Evolutionary conservation across 2,888 invertebrate genomes (phyloP), one percentile per base, ranked within the genome.

Genomic region (Criorhina ranunculi): DNA sequence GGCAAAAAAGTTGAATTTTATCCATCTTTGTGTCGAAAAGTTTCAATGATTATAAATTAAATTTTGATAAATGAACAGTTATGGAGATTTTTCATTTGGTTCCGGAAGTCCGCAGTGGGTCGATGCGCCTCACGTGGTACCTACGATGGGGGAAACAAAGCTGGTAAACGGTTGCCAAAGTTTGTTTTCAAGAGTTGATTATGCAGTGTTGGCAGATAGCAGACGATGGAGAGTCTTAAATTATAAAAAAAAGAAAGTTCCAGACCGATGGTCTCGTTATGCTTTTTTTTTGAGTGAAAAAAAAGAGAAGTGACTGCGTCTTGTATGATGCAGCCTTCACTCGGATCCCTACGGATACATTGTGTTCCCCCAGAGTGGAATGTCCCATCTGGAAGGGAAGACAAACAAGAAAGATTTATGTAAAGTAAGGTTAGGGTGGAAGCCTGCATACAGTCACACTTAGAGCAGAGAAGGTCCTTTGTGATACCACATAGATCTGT

Each of bases 1-100:
- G 46, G 46, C 11, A 15, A 33, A 44, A 8, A 12, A 59, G n/a
- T n/a, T n/a, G 31, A 49, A 49, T 46, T 81, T 70, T 59, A 82
- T 66, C 51, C 40, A 66, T 77, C 70, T 35, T 60, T 72, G 33
- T 57, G 53, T 59, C 60, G 72, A 31, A 81, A 82, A 82, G 60
- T 82, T 82, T 72, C 78, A 49, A 83, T 78, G 78, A 73, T 73
- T 83, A 83, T 83, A 83, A 78, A 83, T 83, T 78, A 73, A 78
- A 73, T 73, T 82, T 83, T 83, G 82, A 83, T 78, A 78, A 83
- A 82, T 82, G 72, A 72, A 72, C 67, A 82, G 77, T 72, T 66
- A 40, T 60, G 72, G 59, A 66, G 72, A 60, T 76, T 72, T 72
- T 78, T 77, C 81, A 70, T 59, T 64, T 64, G 44, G 31, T 11